These are phyloP conservation scores for Ictalurus punctatus DNA, from an alignment of 2,113 vertebrate genomes.

Conservation along the genomic window DNA sequence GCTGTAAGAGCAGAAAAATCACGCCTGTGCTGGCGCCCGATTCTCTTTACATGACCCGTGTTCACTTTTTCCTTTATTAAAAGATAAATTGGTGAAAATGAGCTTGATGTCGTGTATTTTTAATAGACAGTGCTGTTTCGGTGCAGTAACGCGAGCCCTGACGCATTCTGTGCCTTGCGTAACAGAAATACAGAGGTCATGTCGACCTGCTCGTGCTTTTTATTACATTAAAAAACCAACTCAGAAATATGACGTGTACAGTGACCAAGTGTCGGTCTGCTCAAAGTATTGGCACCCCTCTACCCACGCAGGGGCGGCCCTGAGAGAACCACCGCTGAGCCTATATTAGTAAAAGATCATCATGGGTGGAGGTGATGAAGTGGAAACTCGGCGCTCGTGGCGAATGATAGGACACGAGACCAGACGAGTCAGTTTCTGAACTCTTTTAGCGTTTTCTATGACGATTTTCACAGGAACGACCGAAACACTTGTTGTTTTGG, in stretches of 20 bases:
- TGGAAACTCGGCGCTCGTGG: neutral
- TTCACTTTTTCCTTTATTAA: neutral
- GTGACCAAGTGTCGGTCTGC: neutral
- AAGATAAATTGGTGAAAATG: neutral
- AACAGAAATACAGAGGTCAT: neutral
- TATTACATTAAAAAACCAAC: neutral
- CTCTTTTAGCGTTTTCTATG: neutral
- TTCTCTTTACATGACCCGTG: neutral
- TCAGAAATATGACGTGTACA: neutral
- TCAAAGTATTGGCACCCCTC: neutral
- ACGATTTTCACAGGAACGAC: neutral
- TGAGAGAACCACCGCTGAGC: neutral
- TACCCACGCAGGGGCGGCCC: neutral
- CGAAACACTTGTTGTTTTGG: neutral
- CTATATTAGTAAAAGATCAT: neutral
- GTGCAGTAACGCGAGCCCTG: neutral
- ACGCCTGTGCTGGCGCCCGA: neutral
- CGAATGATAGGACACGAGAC: neutral
- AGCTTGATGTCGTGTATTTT: neutral
- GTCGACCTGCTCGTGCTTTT: neutral
- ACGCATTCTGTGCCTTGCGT: slow-evolving; percentile 7
- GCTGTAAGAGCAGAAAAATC: neutral
- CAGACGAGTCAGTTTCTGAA: neutral
- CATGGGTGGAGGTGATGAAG: neutral
- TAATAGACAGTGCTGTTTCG: neutral